Conservation (phyloP, 2,113 vertebrate genomes). For the Tachuris rubrigastra region DNA sequence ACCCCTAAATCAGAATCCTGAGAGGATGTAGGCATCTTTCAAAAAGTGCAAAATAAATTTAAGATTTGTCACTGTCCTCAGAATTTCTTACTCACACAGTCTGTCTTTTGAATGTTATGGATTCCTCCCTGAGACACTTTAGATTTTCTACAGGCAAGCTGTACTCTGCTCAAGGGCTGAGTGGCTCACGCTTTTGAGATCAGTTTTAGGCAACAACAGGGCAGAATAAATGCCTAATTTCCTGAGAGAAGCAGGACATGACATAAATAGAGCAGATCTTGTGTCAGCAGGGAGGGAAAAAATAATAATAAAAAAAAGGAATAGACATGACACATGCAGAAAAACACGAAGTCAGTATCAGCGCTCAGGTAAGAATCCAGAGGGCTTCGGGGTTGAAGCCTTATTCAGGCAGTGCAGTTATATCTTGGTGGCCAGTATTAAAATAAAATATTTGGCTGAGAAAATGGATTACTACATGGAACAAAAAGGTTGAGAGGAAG, state of each 20-base stretch:
- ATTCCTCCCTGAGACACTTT: not conserved
- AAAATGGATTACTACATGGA: not conserved
- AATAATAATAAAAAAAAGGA: not conserved
- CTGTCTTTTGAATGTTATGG: not conserved
- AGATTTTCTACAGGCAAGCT: not conserved
- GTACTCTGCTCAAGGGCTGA: not conserved
- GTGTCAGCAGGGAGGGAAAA: not conserved
- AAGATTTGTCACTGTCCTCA: not conserved
- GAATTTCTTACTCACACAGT: not conserved
- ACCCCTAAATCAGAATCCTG: not conserved
- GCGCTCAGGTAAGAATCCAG: not conserved
- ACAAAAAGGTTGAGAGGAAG: not conserved
- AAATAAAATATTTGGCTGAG: not conserved
- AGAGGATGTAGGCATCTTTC: not conserved
- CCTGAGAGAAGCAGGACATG: not conserved
- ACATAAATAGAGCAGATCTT: not conserved
- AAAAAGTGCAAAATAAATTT: not conserved
- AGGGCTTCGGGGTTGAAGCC: not conserved
- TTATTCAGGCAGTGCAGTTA: not conserved
- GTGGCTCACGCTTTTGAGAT: rapidly evolving
- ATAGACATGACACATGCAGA: not conserved
- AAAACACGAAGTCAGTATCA: not conserved
- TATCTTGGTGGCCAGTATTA: not conserved
- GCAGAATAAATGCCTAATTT: not conserved
- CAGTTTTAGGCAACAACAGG: not conserved